Base-by-base conservation (phyloP, 1,140 invertebrate species). In the Proctacanthus coquilletti region DNA sequence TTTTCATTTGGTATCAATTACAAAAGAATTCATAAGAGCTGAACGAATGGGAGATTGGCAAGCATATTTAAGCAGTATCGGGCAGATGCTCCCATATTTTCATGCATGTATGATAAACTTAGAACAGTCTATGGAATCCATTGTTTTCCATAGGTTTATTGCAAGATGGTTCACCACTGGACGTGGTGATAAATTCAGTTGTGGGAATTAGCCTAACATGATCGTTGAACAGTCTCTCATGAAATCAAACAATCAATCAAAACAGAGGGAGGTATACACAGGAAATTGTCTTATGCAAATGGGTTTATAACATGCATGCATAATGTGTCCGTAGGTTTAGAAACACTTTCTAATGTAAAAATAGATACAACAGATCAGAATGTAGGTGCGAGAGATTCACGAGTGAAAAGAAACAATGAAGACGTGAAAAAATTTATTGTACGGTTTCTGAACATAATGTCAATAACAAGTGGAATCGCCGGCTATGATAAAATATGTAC, bases 51-150 rank as follows among this genome's bases (percentile, higher is more conserved):
- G 52, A 18, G 43, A 63, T 50, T 63, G 57, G 58, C 31, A 55
- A 45, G 45, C 49, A 36, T 58, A 63, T 52, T 49, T 62, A 21
- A 48, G 53, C 29, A 15, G 43, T 33, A 39, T 60, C 21, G 56
- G 44, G 45, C 44, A 45, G 45, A 67, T 68, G 58, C 45, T 65
- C 19, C 61, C 59, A 38, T 62, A 57, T 42, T 61, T 65, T 41
- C 58, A 63, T 40, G 60, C 63, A 18, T 42, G 47, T 38, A 62
- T 62, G 57, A 2, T 21, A 32, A 25, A 50, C 35, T 43, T 58
- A 40, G 13, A 51, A 27, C 37, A 43, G 31, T 45, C 33, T 5
- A 55, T 60, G 1, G 44, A 54, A 57, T 47, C 40, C 37, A 27
- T 41, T 32, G 56, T 55, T 45, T 58, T 48, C 41, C 21, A 53